These are phyloP conservation scores for Ephydatia muelleri DNA, from an alignment of 37 sponge, comb jelly and placozoan genomes.

Conservation along the genomic window DNA sequence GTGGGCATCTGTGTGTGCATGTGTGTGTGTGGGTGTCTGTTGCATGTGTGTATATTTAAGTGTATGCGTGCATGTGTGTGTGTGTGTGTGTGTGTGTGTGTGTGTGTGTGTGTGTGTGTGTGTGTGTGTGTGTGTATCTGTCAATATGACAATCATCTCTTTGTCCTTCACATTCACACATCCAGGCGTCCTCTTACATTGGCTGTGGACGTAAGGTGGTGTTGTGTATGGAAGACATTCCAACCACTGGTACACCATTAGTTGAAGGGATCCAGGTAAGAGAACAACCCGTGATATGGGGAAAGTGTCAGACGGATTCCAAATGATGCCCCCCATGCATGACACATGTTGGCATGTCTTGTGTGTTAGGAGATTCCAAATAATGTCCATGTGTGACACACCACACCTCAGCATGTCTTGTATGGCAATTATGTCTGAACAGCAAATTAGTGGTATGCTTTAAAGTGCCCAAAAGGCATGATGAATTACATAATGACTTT, in stretches of 20 bases:
- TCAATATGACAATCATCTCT: neutral
- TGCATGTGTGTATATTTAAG: neutral
- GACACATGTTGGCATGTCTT: slow-evolving; percentile 2
- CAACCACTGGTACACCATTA: neutral
- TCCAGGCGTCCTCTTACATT: slow-evolving; percentile 58
- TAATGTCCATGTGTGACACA: too few species aligned
- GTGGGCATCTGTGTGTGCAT: neutral
- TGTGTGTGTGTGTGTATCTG: neutral
- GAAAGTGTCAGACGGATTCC: too few species aligned
- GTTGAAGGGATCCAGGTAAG: slow-evolving; percentile 52
- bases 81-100: slow-evolving; percentile 7
- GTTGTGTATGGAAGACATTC: slow-evolving; percentile 53
- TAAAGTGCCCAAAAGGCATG: too few species aligned
- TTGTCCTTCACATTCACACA: neutral
- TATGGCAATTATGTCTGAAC: slow-evolving; percentile 3
- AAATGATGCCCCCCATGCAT: neutral
- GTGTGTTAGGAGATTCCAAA: too few species aligned
- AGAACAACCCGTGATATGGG: neutral
- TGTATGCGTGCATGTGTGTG: neutral
- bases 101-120: neutral
- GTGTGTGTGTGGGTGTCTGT: neutral
- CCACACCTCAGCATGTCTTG: too few species aligned
- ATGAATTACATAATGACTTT: too few species aligned
- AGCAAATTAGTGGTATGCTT: neutral
- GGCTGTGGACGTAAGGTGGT: slow-evolving; percentile 53